Evolutionary conservation across 2,888 invertebrate genomes (phyloP).

Genomic region (Tiphia femorata): DNA sequence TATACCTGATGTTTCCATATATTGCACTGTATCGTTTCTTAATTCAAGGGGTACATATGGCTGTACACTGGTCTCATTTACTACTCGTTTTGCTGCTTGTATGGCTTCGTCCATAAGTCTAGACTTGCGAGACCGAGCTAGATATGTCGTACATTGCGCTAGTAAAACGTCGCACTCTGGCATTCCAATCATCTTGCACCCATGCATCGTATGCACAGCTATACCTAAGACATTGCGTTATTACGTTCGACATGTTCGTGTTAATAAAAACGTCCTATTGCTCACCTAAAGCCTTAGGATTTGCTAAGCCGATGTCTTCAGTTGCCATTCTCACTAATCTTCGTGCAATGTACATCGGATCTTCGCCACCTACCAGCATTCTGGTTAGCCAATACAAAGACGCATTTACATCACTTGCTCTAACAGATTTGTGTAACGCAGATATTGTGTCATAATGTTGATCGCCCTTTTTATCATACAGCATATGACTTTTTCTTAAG

Average conservation of each 20-base stretch:
- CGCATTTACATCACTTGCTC: slow-evolving; percentile 85
- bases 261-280: slow-evolving; percentile 17
- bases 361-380: slow-evolving; percentile 84
- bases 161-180: slow-evolving; percentile 85
- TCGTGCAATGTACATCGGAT: slow-evolving; percentile 83
- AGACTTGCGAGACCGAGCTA: slow-evolving; percentile 84
- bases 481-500: slow-evolving; percentile 81
- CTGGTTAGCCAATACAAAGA: slow-evolving; percentile 86
- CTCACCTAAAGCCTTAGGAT: slow-evolving; percentile 66
- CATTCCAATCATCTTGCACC: slow-evolving; percentile 85
- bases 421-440: slow-evolving; percentile 85
- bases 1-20: slow-evolving; percentile 81
- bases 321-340: slow-evolving; percentile 81
- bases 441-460: slow-evolving; percentile 88
- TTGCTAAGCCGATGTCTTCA: slow-evolving; percentile 81
- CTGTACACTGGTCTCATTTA: slow-evolving; percentile 77
- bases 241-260: neutral
- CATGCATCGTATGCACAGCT: slow-evolving; percentile 82
- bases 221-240: slow-evolving; percentile 76
- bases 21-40: slow-evolving; percentile 81
- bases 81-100: slow-evolving; percentile 73
- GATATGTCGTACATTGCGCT: slow-evolving; percentile 82
- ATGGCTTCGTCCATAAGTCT: slow-evolving; percentile 72
- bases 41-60: slow-evolving; percentile 84
- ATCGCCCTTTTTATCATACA: slow-evolving; percentile 85